Percentiles rank a stretch among this genome's conserved stretches.
These are phyloP conservation scores for Drosophila subobscura DNA, from an alignment of 1,140 invertebrate genomes.

Conservation along the genomic window DNA sequence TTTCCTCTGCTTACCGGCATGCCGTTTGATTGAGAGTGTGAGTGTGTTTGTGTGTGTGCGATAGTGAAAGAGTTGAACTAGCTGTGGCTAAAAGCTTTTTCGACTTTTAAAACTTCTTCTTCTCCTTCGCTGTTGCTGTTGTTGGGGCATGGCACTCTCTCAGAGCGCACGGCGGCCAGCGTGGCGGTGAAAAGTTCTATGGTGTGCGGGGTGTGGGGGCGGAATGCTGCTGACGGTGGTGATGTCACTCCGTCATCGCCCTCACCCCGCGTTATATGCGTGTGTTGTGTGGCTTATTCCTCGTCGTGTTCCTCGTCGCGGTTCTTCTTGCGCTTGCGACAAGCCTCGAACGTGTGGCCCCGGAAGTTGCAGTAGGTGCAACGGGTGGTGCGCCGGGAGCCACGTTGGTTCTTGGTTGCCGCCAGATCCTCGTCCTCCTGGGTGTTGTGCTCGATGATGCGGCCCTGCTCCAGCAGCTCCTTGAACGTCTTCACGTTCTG, in stretches of 20 bases:
- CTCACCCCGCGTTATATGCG: conserved; percentile 9
- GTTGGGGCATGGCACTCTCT: conserved; percentile 33
- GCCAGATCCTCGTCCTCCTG: conserved; percentile 45
- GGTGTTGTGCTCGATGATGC: conserved; percentile 74
- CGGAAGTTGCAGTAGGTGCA: conserved; percentile 72
- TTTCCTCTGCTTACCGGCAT: conserved; percentile 55
- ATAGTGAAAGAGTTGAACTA: conserved; percentile 1
- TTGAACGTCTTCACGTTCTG: conserved; percentile 60
- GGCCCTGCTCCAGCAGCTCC: conserved; percentile 72
- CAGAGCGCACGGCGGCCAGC: conserved; percentile 23
- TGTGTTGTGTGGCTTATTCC: conserved; percentile 28
- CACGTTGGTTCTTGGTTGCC: conserved; percentile 33
- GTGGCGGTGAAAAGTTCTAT: conserved; percentile 48
- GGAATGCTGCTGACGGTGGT: conserved; percentile 8
- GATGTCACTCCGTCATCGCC: conserved; percentile 18
- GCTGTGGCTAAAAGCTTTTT: conserved; percentile 12
- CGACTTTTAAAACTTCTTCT: background rate
- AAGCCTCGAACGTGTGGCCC: conserved; percentile 63
- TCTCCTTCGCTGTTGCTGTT: background rate
- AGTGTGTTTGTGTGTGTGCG: conserved; percentile 1
- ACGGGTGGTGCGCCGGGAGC: conserved; percentile 43
- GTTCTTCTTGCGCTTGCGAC: conserved; percentile 51
- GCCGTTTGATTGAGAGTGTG: conserved; percentile 37
- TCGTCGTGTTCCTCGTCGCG: conserved; percentile 15
- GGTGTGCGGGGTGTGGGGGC: background rate